Evolutionary conservation across 2,113 vertebrate genomes (phyloP).

Genomic region (Phylloscopus trochilus): DNA sequence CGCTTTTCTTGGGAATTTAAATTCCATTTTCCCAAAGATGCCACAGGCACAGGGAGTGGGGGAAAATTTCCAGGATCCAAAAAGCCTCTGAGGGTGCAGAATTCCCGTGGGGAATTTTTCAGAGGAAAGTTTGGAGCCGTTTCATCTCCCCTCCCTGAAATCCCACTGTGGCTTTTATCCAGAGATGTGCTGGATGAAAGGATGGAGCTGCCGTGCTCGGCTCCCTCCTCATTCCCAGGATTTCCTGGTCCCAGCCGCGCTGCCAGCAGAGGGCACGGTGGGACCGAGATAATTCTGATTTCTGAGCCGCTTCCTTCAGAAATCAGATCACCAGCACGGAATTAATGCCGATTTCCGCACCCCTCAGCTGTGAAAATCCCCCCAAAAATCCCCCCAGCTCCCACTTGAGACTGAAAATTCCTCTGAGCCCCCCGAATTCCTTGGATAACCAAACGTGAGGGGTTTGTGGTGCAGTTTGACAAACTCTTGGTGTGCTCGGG

Average conservation of each 20-base stretch:
- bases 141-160: neutral
- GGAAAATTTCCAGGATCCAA: neutral
- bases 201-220: neutral
- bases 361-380: neutral
- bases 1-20: neutral
- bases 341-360: neutral
- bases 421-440: neutral
- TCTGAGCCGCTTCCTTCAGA: fast-evolving
- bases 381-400: neutral
- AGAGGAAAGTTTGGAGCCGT: neutral
- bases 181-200: neutral
- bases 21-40: neutral
- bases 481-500: neutral
- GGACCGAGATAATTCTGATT: neutral
- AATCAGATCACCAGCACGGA: fast-evolving
- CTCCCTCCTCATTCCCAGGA: neutral
- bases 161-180: neutral
- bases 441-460: neutral
- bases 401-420: neutral
- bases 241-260: neutral
- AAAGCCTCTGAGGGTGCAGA: neutral
- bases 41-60: neutral
- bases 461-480: neutral
- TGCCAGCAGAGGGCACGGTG: slow-evolving; percentile 43
- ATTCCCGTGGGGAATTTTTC: neutral